phyloP scores from a whole-genome alignment of 2,888 invertebrate genomes.

The Copidosoma aretas region DNA sequence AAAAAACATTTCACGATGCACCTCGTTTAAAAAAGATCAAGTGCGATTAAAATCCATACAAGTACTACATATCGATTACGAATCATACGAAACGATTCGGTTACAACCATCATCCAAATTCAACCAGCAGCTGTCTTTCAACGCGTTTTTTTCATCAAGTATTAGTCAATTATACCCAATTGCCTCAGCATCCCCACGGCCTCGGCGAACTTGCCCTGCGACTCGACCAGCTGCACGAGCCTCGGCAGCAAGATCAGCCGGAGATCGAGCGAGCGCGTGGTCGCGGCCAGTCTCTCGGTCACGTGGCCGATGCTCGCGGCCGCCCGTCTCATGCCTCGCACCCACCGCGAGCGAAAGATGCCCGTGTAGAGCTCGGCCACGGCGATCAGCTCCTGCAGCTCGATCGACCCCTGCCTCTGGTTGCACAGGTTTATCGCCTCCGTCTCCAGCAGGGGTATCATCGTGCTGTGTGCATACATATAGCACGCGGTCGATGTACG shows the following conservation, averaged over 20 bases:
- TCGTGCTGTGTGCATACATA: too few relatives aligned
- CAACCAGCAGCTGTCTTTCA: too few relatives aligned
- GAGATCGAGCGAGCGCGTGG: constrained; percentile 53
- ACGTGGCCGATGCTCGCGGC: constrained; percentile 61
- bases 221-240: constrained; percentile 58
- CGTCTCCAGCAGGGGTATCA: constrained; percentile 58
- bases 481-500: too few relatives aligned
- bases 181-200: constrained; percentile 61
- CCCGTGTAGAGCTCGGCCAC: constrained; percentile 62
- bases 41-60: too few relatives aligned
- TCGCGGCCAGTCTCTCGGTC: constrained; percentile 56
- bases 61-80: too few relatives aligned
- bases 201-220: constrained; percentile 59
- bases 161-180: constrained; percentile 56
- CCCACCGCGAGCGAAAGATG: constrained; percentile 62
- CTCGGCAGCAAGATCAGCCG: constrained; percentile 59
- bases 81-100: too few relatives aligned
- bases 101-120: too few relatives aligned
- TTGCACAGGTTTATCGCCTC: constrained; percentile 61
- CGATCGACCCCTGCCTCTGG: constrained; percentile 57
- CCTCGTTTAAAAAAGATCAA: too few relatives aligned
- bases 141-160: neutral
- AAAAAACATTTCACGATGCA: too few relatives aligned
- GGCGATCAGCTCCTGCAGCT: constrained; percentile 62
- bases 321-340: constrained; percentile 56